Percentiles rank a stretch among this genome's conserved stretches.
These are phyloP conservation scores for Lasioglossum albipes DNA, from an alignment of 1,140 invertebrate species.

Conservation along the genomic window DNA sequence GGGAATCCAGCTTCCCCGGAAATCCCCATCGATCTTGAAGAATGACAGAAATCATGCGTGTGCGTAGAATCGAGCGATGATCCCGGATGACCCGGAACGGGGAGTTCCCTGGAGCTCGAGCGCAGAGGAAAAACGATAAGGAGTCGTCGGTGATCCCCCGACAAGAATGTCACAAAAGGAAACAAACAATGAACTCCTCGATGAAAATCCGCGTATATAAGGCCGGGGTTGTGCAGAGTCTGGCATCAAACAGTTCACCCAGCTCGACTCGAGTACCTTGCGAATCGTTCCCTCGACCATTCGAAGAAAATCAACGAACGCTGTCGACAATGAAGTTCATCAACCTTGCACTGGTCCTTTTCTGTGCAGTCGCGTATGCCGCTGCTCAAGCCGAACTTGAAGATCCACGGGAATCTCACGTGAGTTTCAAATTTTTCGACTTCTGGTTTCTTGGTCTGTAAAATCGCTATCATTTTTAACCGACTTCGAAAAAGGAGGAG, in stretches of 20 bases:
- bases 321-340: slow-evolving; percentile 23
- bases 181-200: background rate
- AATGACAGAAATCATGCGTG: background rate
- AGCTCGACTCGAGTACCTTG: background rate
- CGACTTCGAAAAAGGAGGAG: too few species aligned
- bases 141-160: slow-evolving; percentile 9
- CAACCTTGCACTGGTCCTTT: background rate
- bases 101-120: background rate
- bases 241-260: background rate
- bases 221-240: too few species aligned
- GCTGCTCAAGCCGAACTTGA: background rate
- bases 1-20: background rate
- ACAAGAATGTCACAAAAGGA: too few species aligned
- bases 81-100: background rate
- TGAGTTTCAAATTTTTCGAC: background rate
- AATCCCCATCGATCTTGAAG: background rate
- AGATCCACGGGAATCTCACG: background rate
- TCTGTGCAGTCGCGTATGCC: background rate
- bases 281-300: too few species aligned
- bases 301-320: background rate
- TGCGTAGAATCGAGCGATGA: background rate
- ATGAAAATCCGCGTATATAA: slow-evolving; percentile 16
- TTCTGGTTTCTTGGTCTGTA: too few species aligned
- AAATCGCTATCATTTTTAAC: too few species aligned
- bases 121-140: background rate